phyloP scores from a whole-genome alignment of 2,113 vertebrate species.

The Setophaga petechia region DNA sequence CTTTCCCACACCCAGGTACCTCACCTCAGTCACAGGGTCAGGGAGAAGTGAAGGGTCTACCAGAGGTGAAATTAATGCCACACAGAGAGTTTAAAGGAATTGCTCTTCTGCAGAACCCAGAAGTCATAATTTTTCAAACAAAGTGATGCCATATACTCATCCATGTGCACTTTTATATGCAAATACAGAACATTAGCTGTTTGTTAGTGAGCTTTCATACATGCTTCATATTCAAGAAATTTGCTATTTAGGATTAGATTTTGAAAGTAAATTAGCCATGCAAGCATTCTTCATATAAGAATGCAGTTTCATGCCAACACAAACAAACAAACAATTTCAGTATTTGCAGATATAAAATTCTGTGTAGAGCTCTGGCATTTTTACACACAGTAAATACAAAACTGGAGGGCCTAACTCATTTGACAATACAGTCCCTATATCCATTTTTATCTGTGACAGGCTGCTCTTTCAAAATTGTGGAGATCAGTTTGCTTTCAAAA shows the following conservation, averaged over 20 bases:
- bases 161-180: not conserved
- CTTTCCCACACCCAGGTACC: not conserved
- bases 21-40: not conserved
- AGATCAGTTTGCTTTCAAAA: not conserved
- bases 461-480: not conserved
- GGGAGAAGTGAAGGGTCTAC: not conserved
- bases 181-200: not conserved
- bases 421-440: not conserved
- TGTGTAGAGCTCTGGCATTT: not conserved
- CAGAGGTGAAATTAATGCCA: not conserved
- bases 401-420: not conserved
- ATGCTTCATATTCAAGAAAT: not conserved
- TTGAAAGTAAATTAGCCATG: not conserved
- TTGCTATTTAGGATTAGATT: not conserved
- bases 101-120: not conserved
- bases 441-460: not conserved
- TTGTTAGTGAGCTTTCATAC: not conserved
- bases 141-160: not conserved
- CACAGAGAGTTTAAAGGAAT: not conserved
- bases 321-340: not conserved
- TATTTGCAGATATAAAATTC: not conserved
- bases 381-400: not conserved
- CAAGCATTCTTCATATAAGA: not conserved
- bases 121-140: not conserved
- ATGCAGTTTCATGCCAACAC: not conserved